A percentile compares a stretch with the other conserved stretches of the same genome.
phyloP scores from a whole-genome alignment of 2,113 vertebrate species.

The Phasianus colchicus region DNA sequence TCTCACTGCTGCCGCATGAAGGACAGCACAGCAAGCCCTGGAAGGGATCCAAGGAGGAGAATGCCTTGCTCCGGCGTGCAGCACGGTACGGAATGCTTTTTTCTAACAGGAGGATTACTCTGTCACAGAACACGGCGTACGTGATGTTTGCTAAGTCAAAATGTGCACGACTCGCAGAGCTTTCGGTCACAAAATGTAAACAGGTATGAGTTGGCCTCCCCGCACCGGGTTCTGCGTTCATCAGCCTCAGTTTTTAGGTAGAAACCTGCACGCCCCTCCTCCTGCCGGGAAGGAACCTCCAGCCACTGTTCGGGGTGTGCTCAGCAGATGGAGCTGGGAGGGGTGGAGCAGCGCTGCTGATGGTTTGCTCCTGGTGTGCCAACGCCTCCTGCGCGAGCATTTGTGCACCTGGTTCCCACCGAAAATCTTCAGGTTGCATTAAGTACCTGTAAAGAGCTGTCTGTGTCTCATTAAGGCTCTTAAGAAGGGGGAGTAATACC shows the following conservation, averaged over 20 bases:
- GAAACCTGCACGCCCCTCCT: not conserved
- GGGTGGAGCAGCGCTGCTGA: fast-evolving
- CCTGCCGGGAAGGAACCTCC: not conserved
- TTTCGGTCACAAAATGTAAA: slow-evolving; percentile 72
- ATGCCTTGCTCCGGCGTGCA: not conserved
- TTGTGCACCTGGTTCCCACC: not conserved
- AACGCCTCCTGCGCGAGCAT: not conserved
- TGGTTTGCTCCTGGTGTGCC: not conserved
- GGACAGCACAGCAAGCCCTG: slow-evolving; percentile 39
- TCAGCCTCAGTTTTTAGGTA: slow-evolving; percentile 41
- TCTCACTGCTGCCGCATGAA: slow-evolving; percentile 15
- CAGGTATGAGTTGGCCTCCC: slow-evolving; percentile 60
- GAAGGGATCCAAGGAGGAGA: not conserved
- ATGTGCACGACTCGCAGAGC: slow-evolving; percentile 20
- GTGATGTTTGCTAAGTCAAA: slow-evolving; percentile 27
- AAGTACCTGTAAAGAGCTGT: not conserved
- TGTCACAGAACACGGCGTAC: slow-evolving; percentile 47
- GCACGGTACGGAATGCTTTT: slow-evolving; percentile 18
- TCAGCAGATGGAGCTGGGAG: slow-evolving; percentile 3
- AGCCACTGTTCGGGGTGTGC: not conserved
- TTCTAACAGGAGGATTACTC: slow-evolving; percentile 47
- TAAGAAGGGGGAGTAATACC: not conserved
- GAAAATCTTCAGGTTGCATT: not conserved
- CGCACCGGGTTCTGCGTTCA: slow-evolving; percentile 58
- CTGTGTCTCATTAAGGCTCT: not conserved